Base-by-base conservation (phyloP, 2,888 invertebrate species). In the Drosophila macrospina region DNA sequence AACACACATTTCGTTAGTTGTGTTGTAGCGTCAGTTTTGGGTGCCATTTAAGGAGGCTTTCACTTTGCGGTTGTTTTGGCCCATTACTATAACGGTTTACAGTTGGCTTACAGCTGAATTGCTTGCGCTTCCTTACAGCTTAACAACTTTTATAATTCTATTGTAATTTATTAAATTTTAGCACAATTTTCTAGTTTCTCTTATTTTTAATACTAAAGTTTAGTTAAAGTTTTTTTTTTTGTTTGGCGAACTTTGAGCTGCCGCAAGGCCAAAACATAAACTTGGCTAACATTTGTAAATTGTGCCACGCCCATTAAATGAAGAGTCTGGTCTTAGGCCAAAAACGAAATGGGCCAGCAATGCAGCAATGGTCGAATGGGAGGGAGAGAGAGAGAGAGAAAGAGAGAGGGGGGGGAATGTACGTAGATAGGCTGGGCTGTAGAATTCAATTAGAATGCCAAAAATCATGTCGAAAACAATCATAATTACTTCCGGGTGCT, bases 401-500 rank as follows among this genome's bases (percentile, higher is more conserved):
- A 26, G 26, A 26, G 26, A n/a, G n/a, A 13, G 10, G 3, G 28
- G 15, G 6, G 26, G 6, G 16, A 5, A 10, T 10, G 15, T 24
- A 26, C 13, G 16, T 10, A 45, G 11, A 15, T 26, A 52, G 41
- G 24, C 26, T 41, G 16, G 36, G 3, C 28, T 70, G 57, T 26
- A 56, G 67, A 75, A 82, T 86, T 86, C 78, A 86, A 82, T 82
- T 82, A 86, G 69, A 80, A 83, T 83, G 76, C 66, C 83, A 86
- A 76, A 86, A 86, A 78, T 86, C 82, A 83, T 83, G 83, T 74
- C 78, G 70, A 63, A 74, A 78, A 71, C 73, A 80, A 80, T 86
- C 74, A 86, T 86, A 83, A 83, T 86, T 83, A 83, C 80, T 78
- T 83, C 78, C 80, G 74, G 74, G 65, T 39, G n/a, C 30, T 67